These are phyloP conservation scores for Heloderma charlesbogerti DNA, from an alignment of 2,113 vertebrate genomes.

Conservation along the genomic window DNA sequence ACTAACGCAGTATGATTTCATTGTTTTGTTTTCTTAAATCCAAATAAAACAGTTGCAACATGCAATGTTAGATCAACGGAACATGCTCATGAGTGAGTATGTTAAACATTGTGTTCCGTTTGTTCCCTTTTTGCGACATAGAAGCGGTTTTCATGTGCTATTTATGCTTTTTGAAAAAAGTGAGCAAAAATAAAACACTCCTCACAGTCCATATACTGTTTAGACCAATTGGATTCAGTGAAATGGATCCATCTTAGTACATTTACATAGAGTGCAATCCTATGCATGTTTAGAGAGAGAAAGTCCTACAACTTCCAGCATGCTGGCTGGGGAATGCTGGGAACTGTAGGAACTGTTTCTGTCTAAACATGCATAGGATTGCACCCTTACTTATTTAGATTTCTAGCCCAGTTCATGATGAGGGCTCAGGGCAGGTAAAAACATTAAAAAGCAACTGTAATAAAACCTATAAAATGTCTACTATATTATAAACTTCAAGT, in stretches of 20 bases:
- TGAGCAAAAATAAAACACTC: background rate
- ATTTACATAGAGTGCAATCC: no score
- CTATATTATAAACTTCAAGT: background rate
- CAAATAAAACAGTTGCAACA: background rate
- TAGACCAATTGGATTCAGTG: background rate
- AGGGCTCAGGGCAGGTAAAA: background rate
- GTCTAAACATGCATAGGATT: no score
- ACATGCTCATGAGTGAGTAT: background rate
- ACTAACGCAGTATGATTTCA: background rate
- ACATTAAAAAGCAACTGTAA: background rate
- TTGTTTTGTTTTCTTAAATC: background rate
- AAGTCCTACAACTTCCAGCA: no score
- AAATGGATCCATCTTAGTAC: background rate
- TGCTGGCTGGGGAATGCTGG: no score
- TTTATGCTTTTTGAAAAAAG: slow-evolving; percentile 8
- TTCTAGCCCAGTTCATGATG: background rate
- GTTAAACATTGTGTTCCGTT: background rate
- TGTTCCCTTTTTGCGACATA: background rate
- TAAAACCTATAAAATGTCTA: background rate
- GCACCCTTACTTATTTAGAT: background rate
- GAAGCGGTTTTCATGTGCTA: background rate
- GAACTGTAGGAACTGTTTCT: no score
- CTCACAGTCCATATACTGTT: background rate
- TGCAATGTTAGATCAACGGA: no score
- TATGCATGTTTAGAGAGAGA: no score